Percentiles rank a stretch among this genome's conserved stretches.
phyloP scores from a whole-genome alignment of 2,888 invertebrate species.

The Pheosia gnoma region DNA sequence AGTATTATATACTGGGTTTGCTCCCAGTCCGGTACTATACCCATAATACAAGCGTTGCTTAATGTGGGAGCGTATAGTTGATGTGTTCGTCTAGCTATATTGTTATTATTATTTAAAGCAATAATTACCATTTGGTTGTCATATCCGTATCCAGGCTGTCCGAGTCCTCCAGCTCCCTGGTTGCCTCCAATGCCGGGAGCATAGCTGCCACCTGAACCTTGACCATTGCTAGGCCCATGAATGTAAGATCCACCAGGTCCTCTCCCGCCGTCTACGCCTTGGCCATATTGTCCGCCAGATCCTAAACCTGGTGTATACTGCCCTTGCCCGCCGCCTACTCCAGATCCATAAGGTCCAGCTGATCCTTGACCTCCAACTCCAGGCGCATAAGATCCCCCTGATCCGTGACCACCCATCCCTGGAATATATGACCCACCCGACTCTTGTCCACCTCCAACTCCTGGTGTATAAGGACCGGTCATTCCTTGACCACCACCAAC shows the following conservation, averaged over 20 bases:
- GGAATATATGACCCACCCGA: conserved; percentile 24
- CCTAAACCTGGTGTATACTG: conserved; percentile 8
- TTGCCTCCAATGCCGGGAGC: conserved; percentile 11
- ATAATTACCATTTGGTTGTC: conserved; percentile 45
- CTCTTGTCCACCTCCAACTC: conserved; percentile 8
- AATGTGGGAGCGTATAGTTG: no score
- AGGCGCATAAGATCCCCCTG: conserved; percentile 15
- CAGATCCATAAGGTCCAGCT: conserved; percentile 23
- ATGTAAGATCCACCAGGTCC: conserved; percentile 8
- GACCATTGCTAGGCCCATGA: conserved; percentile 5
- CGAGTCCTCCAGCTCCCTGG: conserved; percentile 13
- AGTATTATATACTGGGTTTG: no score
- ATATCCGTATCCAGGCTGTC: conserved; percentile 17
- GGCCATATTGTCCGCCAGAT: conserved; percentile 19
- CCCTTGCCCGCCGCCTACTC: conserved; percentile 11
- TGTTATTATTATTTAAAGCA: not conserved
- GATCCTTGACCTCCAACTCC: conserved; percentile 16
- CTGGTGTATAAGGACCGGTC: conserved; percentile 12
- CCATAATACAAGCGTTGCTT: no score
- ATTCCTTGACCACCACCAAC: conserved; percentile 5
- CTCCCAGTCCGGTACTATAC: no score
- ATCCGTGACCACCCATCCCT: conserved; percentile 1
- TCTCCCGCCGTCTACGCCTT: conserved; percentile 1
- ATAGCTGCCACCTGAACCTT: conserved; percentile 7
- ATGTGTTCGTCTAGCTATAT: no score